Evolutionary conservation across 2,113 vertebrate species (phyloP).

Genomic region (Illadopsis cleaveri): DNA sequence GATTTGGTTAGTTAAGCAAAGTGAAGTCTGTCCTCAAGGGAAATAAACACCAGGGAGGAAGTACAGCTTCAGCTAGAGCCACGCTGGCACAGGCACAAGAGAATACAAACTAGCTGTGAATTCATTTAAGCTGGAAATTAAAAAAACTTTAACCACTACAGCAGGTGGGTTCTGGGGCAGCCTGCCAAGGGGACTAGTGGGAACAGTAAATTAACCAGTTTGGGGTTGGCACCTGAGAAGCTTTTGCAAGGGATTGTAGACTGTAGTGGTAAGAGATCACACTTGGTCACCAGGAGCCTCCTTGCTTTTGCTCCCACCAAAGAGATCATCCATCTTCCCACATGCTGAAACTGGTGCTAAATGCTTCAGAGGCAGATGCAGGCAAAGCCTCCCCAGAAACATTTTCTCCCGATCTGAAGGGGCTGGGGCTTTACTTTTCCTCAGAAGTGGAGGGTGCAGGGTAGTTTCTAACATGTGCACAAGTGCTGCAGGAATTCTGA

Average conservation of each 20-base stretch:
- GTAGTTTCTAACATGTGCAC: background rate
- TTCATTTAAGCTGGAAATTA: background rate
- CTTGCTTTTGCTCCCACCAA: background rate
- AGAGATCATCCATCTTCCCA: background rate
- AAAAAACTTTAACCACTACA: background rate
- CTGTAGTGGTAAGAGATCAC: background rate
- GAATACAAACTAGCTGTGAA: background rate
- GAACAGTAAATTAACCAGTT: background rate
- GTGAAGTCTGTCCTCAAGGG: background rate
- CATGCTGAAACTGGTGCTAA: background rate
- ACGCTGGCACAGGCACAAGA: background rate
- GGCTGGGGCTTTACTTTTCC: background rate
- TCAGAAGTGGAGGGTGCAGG: background rate
- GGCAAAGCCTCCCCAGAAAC: background rate
- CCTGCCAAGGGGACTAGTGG: background rate
- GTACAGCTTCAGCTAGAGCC: background rate
- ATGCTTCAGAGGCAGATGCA: background rate
- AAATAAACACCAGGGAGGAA: background rate
- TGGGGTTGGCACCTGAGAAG: background rate
- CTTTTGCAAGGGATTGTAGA: background rate
- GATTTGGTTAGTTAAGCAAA: background rate
- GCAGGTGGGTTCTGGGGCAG: background rate
- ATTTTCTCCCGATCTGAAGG: background rate
- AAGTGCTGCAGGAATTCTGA: background rate
- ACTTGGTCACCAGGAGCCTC: fast-evolving